Percentiles rank a stretch among this genome's conserved stretches.
These are phyloP conservation scores for Pinctada fucata DNA, from an alignment of 2,888 invertebrate genomes.

Conservation along the genomic window DNA sequence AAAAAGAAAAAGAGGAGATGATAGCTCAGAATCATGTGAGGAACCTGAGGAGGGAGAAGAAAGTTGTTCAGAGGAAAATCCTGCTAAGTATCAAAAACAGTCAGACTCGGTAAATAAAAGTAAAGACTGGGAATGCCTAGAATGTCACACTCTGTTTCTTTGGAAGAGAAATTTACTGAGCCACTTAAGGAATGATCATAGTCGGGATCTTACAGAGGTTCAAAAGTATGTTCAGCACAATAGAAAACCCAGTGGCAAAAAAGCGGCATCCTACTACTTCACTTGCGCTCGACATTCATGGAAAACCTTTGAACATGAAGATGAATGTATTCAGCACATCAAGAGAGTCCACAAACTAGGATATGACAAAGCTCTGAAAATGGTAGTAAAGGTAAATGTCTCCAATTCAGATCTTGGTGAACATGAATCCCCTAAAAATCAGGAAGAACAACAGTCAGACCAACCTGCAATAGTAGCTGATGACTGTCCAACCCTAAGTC, in stretches of 20 bases:
- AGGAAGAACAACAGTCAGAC: no score
- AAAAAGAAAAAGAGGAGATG: background rate
- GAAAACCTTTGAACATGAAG: background rate
- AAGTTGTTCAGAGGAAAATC: background rate
- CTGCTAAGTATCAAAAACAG: background rate
- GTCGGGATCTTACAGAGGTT: background rate
- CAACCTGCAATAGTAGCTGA: no score
- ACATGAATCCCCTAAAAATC: no score
- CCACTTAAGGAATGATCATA: background rate
- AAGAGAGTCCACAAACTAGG: background rate
- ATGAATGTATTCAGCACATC: background rate
- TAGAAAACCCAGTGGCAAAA: background rate
- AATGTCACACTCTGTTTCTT: background rate
- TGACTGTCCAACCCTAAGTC: no score
- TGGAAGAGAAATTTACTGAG: background rate
- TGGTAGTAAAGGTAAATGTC: background rate
- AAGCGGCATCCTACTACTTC: background rate
- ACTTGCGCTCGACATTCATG: background rate
- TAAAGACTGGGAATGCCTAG: background rate
- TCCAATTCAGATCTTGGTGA: no score
- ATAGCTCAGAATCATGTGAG: no score
- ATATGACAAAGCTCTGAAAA: background rate
- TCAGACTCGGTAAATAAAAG: background rate
- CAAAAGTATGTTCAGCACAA: background rate
- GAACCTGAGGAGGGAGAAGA: background rate